phyloP scores from a whole-genome alignment of 2,888 invertebrate species.

The Yponomeuta evonymella region DNA sequence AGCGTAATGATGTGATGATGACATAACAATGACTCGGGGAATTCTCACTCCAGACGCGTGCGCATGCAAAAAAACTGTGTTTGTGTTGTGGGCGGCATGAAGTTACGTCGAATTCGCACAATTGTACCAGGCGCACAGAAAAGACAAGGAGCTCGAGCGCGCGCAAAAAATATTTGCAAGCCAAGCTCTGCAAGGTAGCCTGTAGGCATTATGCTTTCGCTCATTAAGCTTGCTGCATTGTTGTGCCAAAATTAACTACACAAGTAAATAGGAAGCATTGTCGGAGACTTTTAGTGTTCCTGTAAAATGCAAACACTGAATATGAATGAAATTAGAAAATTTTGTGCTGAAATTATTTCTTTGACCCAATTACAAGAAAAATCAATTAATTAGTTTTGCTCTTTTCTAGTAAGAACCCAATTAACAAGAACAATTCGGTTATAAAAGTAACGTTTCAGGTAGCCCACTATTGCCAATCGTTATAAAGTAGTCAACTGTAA shows the following conservation, averaged over 20 bases:
- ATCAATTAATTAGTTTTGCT: not conserved
- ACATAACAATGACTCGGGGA: constrained; percentile 57
- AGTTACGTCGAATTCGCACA: constrained; percentile 74
- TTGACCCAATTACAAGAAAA: not conserved
- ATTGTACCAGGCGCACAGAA: constrained; percentile 61
- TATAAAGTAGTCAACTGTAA: not conserved
- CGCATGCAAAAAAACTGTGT: constrained; percentile 41
- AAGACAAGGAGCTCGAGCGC: constrained; percentile 31
- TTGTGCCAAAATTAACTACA: not conserved
- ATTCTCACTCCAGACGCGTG: constrained; percentile 48
- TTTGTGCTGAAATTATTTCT: not conserved
- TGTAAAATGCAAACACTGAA: not conserved
- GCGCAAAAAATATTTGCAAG: constrained; percentile 5
- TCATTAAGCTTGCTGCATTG: not conserved
- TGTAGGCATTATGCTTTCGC: not conserved
- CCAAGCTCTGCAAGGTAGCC: not conserved
- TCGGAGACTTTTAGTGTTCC: not conserved
- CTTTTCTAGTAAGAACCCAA: not conserved
- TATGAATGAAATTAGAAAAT: not conserved
- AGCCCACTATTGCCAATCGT: not conserved
- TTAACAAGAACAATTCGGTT: not conserved
- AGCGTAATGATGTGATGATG: constrained; percentile 65
- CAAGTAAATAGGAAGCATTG: not conserved
- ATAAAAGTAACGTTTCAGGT: not conserved
- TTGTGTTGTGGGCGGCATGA: constrained; percentile 46